Conservation (phyloP, 64 coral and sea anemone species). For the Montipora sp. region DNA sequence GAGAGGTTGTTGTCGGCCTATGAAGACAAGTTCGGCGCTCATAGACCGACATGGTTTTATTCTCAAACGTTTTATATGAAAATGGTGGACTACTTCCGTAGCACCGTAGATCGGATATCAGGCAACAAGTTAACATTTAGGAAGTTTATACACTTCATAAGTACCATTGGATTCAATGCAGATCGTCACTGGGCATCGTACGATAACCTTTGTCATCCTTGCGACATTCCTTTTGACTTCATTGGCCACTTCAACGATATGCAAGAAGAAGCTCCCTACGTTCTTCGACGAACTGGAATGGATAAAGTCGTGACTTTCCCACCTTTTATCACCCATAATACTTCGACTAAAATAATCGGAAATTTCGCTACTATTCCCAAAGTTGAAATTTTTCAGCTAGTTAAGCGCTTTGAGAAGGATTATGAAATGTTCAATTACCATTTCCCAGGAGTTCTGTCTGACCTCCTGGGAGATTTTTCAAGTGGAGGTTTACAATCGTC, state of each 20-base stretch:
- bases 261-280: neutral
- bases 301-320: neutral
- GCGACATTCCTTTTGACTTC: neutral
- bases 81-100: neutral
- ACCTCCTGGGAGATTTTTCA: neutral
- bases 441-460: neutral
- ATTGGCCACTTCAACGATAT: conserved; percentile 6
- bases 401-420: neutral
- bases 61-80: neutral
- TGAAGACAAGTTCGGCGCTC: neutral
- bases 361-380: neutral
- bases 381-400: neutral
- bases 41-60: neutral
- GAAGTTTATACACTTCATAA: neutral
- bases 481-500: neutral
- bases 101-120: neutral
- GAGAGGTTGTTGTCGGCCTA: neutral
- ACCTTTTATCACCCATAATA: neutral
- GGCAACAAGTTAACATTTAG: neutral
- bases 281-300: neutral
- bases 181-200: neutral
- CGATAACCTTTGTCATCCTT: neutral
- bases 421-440: neutral
- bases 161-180: neutral
- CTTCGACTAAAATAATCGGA: neutral